A percentile compares a stretch with the other conserved stretches of the same genome.
phyloP scores from a whole-genome alignment of 2,797 vertebrate species.

The Thunnus albacares region DNA sequence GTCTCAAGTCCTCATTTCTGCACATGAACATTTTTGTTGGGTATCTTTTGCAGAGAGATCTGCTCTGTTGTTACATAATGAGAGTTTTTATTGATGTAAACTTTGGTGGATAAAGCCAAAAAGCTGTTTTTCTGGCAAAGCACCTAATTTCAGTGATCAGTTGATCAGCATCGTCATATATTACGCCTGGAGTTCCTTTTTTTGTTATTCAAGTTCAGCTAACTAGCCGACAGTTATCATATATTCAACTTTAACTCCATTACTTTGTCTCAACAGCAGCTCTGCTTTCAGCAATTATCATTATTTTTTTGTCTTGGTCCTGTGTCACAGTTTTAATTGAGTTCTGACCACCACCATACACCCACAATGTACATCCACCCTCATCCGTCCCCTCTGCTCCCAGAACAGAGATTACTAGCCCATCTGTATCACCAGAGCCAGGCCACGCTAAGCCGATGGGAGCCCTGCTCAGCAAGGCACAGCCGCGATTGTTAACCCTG shows the following conservation, averaged over 20 bases:
- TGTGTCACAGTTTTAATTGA: constrained; percentile 22
- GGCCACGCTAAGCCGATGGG: constrained; percentile 81
- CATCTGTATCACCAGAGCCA: constrained; percentile 81
- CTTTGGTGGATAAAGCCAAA: background rate
- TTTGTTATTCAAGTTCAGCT: background rate
- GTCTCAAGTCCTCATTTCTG: background rate
- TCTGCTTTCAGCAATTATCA: background rate
- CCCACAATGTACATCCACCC: constrained; percentile 33
- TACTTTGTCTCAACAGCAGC: background rate
- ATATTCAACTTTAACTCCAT: background rate
- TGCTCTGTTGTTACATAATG: background rate
- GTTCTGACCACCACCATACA: constrained; percentile 10
- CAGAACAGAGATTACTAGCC: constrained; percentile 78
- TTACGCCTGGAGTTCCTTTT: background rate
- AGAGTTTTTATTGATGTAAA: background rate
- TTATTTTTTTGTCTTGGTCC: background rate
- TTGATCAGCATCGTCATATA: background rate
- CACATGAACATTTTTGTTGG: background rate
- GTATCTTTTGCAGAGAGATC: background rate
- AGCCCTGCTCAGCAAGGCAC: constrained; percentile 80
- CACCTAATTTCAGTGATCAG: background rate
- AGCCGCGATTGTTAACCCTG: constrained; percentile 86
- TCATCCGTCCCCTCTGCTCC: constrained; percentile 46
- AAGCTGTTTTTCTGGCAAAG: background rate
- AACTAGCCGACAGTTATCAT: background rate